phyloP scores from a whole-genome alignment of 2,113 vertebrate species.

The Campylorhamphus procurvoides region DNA sequence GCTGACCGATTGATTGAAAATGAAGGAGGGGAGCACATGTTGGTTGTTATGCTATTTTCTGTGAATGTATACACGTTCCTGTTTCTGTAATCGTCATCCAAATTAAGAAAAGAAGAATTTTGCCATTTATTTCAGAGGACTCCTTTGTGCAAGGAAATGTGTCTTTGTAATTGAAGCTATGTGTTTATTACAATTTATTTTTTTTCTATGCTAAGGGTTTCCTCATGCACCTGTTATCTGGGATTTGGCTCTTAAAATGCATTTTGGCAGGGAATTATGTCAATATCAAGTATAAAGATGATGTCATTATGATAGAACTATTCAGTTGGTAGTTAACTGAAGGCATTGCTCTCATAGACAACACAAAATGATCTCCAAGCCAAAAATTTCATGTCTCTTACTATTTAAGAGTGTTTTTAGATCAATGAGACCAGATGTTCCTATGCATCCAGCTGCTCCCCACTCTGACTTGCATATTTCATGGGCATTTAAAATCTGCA shows the following conservation, averaged over 20 bases:
- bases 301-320: background rate
- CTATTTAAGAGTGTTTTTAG: background rate
- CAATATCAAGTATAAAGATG: background rate
- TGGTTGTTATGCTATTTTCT: background rate
- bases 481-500: constrained; percentile 51
- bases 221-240: background rate
- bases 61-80: background rate
- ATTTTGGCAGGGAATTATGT: background rate
- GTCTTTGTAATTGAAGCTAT: background rate
- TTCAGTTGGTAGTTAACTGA: background rate
- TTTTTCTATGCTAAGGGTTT: background rate
- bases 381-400: background rate
- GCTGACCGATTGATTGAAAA: background rate
- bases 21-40: background rate
- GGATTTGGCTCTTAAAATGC: background rate
- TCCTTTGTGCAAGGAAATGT: background rate
- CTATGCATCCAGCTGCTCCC: constrained; percentile 41
- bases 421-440: constrained; percentile 37
- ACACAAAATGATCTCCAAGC: background rate
- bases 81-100: background rate
- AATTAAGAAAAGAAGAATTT: background rate
- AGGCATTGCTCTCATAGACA: constrained; percentile 3
- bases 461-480: constrained; percentile 42
- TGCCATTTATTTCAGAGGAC: background rate
- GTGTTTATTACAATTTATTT: background rate